phyloP scores from a whole-genome alignment of 2,797 vertebrate species.

The Pseudocheirus occidentalis region DNA sequence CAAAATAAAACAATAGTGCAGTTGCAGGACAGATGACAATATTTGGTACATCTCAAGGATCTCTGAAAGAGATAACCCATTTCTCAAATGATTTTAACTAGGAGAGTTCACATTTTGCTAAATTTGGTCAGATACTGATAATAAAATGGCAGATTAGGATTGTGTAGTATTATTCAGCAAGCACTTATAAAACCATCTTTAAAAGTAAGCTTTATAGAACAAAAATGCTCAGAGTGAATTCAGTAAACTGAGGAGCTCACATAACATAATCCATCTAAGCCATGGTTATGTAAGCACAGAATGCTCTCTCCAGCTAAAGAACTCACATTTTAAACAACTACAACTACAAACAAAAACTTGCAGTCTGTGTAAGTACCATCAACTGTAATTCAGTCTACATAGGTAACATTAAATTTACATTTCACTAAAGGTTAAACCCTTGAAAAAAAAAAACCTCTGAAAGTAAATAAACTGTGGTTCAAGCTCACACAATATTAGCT shows the following conservation, averaged over 20 bases:
- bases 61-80: conserved; percentile 9
- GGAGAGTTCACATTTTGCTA: neutral
- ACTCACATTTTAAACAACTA: neutral
- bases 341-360: no score
- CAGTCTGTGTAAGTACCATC: neutral
- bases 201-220: neutral
- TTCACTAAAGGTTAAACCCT: conserved; percentile 16
- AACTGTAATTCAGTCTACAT: neutral
- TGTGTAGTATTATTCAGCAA: neutral
- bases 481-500: conserved; percentile 15
- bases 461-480: conserved; percentile 25
- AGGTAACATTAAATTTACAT: neutral
- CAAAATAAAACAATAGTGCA: no score
- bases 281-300: neutral
- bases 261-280: neutral
- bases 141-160: neutral
- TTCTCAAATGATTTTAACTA: neutral
- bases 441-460: neutral
- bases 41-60: neutral
- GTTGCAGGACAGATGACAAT: neutral
- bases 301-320: neutral
- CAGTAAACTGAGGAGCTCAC: neutral
- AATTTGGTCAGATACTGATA: conserved; percentile 17
- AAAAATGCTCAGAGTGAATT: conserved; percentile 9
- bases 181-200: neutral